phyloP scores from a whole-genome alignment of 2,888 invertebrate genomes.

The Volucella inanis region DNA sequence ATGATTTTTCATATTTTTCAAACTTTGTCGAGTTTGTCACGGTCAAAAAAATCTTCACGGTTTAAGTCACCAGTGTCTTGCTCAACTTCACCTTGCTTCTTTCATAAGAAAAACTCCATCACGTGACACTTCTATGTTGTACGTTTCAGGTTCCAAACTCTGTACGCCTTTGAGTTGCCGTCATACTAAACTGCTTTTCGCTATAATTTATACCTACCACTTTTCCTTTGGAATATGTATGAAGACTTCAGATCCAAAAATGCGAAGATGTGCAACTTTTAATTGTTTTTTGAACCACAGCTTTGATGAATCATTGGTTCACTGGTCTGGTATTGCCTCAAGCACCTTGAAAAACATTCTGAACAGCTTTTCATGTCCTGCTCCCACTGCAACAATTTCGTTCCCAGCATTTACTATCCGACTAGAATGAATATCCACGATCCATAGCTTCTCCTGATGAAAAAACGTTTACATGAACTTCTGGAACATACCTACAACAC shows the following conservation, averaged over 20 bases:
- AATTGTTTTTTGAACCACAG: conserved; percentile 77
- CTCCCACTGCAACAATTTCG: conserved; percentile 50
- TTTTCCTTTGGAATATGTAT: conserved; percentile 79
- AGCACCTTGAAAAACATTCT: conserved; percentile 17
- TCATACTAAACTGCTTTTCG: conserved; percentile 79
- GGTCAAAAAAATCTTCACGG: background rate
- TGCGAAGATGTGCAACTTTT: conserved; percentile 49
- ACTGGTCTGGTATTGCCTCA: too few species aligned
- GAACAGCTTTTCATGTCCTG: conserved; percentile 31
- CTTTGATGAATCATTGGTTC: too few species aligned
- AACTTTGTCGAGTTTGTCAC: background rate
- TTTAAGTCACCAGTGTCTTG: background rate
- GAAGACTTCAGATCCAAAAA: conserved; percentile 80
- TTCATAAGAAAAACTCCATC: conserved; percentile 24
- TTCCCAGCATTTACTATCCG: background rate
- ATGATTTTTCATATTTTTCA: background rate
- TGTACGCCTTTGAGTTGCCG: conserved; percentile 77
- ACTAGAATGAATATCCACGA: conserved; percentile 30
- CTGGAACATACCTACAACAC: conserved; percentile 64
- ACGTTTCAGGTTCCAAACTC: conserved; percentile 48
- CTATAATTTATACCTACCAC: conserved; percentile 78
- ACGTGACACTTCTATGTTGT: conserved; percentile 1
- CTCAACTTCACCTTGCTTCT: background rate
- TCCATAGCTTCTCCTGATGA: conserved; percentile 37
- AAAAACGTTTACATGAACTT: conserved; percentile 45